Percentiles rank a stretch among this genome's conserved stretches.
phyloP scores from a whole-genome alignment of 2,888 invertebrate genomes.

The Chrysomela aeneicollis region DNA sequence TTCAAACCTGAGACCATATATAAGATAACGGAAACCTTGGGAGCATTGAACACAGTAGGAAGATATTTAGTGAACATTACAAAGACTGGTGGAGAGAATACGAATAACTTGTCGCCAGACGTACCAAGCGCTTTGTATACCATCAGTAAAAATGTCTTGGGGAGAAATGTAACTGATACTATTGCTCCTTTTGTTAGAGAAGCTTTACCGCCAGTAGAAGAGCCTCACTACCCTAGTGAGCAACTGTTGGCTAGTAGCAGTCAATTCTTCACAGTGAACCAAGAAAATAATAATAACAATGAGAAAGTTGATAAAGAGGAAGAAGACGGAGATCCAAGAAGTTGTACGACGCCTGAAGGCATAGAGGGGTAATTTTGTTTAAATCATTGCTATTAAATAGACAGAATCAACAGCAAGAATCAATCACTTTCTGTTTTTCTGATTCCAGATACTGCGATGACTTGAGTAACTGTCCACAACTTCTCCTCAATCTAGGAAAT shows the following conservation, averaged over 20 bases:
- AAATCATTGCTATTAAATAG: background rate
- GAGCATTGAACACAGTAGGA: conserved; percentile 87
- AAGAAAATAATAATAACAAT: conserved; percentile 48
- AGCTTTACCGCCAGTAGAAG: conserved; percentile 60
- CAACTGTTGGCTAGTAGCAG: background rate
- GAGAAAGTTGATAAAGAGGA: conserved; percentile 57
- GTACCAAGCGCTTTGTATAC: conserved; percentile 80
- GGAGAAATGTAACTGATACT: conserved; percentile 81
- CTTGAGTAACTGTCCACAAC: conserved; percentile 85
- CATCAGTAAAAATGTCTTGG: conserved; percentile 80
- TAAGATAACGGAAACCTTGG: conserved; percentile 70
- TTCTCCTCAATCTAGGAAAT: conserved; percentile 81
- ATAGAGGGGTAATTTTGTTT: conserved; percentile 67
- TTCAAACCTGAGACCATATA: conserved; percentile 60
- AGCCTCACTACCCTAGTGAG: conserved; percentile 43
- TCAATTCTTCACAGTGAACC: conserved; percentile 20
- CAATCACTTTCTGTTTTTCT: conserved; percentile 9
- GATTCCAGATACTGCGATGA: conserved; percentile 75
- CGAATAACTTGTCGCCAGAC: conserved; percentile 62
- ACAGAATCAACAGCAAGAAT: too few relatives aligned
- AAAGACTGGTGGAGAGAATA: conserved; percentile 57
- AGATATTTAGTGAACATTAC: conserved; percentile 86
- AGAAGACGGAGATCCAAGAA: conserved; percentile 65
- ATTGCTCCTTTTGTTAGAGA: conserved; percentile 76
- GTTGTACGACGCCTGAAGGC: conserved; percentile 85